Evolutionary conservation across 2,888 invertebrate genomes (phyloP), one percentile per base, ranked within the genome.

Genomic region (Drosophila falleni): DNA sequence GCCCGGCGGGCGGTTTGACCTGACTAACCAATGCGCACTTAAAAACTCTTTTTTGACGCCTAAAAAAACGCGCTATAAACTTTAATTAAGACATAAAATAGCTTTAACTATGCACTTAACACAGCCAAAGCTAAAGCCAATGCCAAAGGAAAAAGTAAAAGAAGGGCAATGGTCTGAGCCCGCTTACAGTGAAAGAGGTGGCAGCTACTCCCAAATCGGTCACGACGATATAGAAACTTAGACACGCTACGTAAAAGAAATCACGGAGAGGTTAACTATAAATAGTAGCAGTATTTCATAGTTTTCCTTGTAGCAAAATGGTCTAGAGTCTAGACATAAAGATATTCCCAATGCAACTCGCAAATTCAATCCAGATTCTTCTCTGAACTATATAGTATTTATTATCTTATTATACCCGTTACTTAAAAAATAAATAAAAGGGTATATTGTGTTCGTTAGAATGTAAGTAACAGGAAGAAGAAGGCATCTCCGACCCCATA

Each of bases 21-120:
- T 41, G 86, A 50, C 82, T 62, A 64, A 79, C 74, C 85, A 79
- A 63, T 67, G 76, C 41, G 63, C 80, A 73, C 68, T 72, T 46
- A 71, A 71, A 70, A 67, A 63, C 65, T 71, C 74, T 88, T 74
- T 81, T 83, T 87, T 88, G 89, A 87, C 87, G 87, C 87, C 89
- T 88, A 78, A 87, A 74, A 70, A 77, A 71, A 81, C 71, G 83
- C 63, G 76, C 85, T 80, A 84, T 91, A 84, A 89, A 90, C 84
- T 82, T 90, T 90, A 90, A 90, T 90, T 90, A 90, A 90, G 91
- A 91, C 91, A 90, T 90, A 85, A 90, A 81, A 75, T 77, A 75
- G 68, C 71, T 81, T 87, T 86, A 88, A 88, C 84, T 74, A 70
- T 88, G 78, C 55, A 82, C 88, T 85, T 77, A 76, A 81, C 68